A percentile compares a stretch with the other conserved stretches of the same genome.
These are phyloP conservation scores for Ficedula albicollis DNA, from an alignment of 2,797 vertebrate genomes.

Conservation along the genomic window DNA sequence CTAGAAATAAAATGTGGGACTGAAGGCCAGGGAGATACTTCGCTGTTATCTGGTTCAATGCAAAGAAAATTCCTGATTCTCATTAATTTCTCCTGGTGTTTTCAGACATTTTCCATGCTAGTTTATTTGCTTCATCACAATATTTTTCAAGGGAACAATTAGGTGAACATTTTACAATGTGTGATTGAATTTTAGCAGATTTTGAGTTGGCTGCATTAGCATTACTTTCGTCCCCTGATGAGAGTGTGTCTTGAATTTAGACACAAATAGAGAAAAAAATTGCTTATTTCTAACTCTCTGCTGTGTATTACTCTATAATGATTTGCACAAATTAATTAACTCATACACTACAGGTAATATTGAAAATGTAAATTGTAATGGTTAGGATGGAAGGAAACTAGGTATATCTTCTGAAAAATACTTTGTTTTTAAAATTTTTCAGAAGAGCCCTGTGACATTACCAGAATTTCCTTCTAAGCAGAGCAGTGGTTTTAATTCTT, in stretches of 20 bases:
- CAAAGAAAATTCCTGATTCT: not conserved
- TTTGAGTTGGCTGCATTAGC: not conserved
- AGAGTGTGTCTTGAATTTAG: not conserved
- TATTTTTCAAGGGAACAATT: not conserved
- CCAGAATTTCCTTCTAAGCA: not conserved
- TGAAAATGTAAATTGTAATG: not conserved
- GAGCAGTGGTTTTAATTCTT: not conserved
- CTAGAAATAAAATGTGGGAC: not conserved
- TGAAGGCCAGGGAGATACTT: rapidly evolving
- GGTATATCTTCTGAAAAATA: not conserved
- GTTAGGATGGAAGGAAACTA: not conserved
- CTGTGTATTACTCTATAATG: not conserved
- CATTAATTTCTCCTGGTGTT: not conserved
- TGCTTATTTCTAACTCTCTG: not conserved
- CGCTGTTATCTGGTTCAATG: not conserved
- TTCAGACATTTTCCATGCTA: not conserved
- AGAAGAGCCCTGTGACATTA: not conserved
- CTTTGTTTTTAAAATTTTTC: not conserved
- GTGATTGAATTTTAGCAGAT: not conserved
- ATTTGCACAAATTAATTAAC: not conserved
- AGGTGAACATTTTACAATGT: not conserved
- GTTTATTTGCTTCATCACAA: not conserved
- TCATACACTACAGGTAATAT: not conserved
- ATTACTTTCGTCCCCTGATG: not conserved
- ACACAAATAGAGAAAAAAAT: not conserved